Evolutionary conservation across 35 echinoderm and acorn worm species (phyloP).

Genomic region (Patiria miniata): DNA sequence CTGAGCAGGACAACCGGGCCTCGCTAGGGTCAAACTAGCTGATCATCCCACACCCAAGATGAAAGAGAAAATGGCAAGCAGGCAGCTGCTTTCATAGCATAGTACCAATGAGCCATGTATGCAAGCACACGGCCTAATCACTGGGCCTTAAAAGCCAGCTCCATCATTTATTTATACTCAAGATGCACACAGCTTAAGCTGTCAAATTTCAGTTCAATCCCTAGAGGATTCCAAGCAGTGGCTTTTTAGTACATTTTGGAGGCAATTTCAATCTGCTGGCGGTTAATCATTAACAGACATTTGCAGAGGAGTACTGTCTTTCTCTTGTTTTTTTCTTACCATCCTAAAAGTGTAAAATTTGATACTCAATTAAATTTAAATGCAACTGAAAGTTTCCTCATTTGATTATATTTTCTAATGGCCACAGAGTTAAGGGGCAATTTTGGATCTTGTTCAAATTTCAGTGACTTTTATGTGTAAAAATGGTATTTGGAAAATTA

Average conservation of each 20-base stretch:
- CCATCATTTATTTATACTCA: conserved; percentile 15
- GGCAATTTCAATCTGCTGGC: neutral
- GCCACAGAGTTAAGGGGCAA: no score
- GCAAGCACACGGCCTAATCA: conserved; percentile 15
- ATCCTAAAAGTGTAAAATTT: no score
- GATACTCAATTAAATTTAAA: no score
- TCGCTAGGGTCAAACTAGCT: neutral
- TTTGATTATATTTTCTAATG: no score
- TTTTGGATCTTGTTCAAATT: no score
- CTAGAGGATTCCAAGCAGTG: neutral
- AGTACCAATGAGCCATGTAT: neutral
- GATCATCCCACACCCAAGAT: neutral
- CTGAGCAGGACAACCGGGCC: neutral
- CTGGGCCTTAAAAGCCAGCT: conserved; percentile 16
- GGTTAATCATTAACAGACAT: conserved; percentile 11
- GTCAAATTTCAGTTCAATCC: neutral
- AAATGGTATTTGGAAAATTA: no score
- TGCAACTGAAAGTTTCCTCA: no score
- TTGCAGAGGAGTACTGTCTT: neutral
- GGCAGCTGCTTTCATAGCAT: neutral
- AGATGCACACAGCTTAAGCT: conserved; percentile 25
- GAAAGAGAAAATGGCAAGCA: neutral
- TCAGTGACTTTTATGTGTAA: no score
- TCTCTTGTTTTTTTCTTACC: neutral
- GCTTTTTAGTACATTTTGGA: neutral